phyloP scores from a whole-genome alignment of 1,140 invertebrate genomes.

The Apis cerana region DNA sequence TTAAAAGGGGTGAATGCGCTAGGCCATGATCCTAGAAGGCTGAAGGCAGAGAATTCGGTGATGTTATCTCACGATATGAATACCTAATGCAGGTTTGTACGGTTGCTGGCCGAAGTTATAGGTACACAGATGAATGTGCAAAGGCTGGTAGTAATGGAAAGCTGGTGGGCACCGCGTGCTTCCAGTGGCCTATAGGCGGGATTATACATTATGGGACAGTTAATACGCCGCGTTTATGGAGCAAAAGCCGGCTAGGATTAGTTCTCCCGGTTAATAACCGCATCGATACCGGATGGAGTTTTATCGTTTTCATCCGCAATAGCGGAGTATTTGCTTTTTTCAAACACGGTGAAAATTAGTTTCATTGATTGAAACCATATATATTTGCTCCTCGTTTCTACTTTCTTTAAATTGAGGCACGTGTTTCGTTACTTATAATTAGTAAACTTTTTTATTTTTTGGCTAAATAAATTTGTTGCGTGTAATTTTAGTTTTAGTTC shows the following conservation, averaged over 20 bases:
- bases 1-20: slow-evolving; percentile 37
- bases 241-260: slow-evolving; percentile 30
- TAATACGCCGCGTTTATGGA: slow-evolving; percentile 25
- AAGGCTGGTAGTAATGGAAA: slow-evolving; percentile 39
- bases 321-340: too few species aligned
- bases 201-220: slow-evolving; percentile 45
- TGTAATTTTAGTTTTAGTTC: too few species aligned
- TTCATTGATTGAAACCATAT: too few species aligned
- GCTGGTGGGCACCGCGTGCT: slow-evolving; percentile 15
- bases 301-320: background rate
- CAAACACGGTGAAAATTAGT: too few species aligned
- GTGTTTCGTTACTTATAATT: too few species aligned
- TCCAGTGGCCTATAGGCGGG: slow-evolving; percentile 2
- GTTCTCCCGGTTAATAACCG: slow-evolving; percentile 28
- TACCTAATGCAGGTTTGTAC: slow-evolving; percentile 46
- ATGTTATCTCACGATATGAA: slow-evolving; percentile 56
- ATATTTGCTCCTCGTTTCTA: too few species aligned
- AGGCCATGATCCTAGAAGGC: slow-evolving; percentile 10
- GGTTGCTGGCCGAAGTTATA: background rate
- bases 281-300: background rate
- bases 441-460: too few species aligned
- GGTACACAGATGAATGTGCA: slow-evolving; percentile 7
- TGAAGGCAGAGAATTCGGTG: slow-evolving; percentile 39
- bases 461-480: too few species aligned
- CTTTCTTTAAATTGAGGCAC: too few species aligned